Percentiles rank a stretch among this genome's conserved stretches.
These are phyloP conservation scores for Mesoligia furuncula DNA, from an alignment of 2,888 invertebrate genomes.

Conservation along the genomic window DNA sequence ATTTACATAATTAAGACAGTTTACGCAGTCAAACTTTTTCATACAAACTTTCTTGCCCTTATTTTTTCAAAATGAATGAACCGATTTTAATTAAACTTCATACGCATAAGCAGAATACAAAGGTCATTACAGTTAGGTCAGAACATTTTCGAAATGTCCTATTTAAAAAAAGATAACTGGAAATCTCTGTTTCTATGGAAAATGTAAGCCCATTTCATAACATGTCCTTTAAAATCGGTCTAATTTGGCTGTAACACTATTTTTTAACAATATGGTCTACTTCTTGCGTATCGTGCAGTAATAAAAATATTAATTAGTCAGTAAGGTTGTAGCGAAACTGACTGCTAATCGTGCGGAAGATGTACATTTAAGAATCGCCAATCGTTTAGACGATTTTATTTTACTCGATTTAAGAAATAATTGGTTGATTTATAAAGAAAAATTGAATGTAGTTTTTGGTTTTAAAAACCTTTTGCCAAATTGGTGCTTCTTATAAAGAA, in stretches of 20 bases:
- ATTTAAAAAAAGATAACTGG: too few species aligned
- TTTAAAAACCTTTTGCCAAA: background rate
- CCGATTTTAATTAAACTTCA: too few species aligned
- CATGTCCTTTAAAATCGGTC: too few species aligned
- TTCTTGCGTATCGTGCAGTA: background rate
- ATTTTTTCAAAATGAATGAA: too few species aligned
- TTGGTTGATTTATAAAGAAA: background rate
- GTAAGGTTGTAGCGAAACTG: background rate
- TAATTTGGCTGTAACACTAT: too few species aligned
- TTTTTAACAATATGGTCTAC: background rate
- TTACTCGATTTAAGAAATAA: background rate
- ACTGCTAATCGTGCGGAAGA: background rate
- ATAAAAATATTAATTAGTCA: background rate
- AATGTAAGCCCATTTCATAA: too few species aligned
- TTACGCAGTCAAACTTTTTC: too few species aligned
- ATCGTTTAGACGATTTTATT: background rate
- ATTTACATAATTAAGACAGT: background rate
- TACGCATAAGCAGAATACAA: too few species aligned
- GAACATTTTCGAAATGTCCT: too few species aligned
- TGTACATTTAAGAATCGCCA: background rate
- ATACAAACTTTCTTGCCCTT: too few species aligned
- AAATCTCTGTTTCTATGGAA: too few species aligned
- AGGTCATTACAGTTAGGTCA: too few species aligned
- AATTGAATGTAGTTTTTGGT: background rate
- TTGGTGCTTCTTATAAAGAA: background rate